Conservation (phyloP, 2,113 vertebrate species). For the Falco punctatus region DNA sequence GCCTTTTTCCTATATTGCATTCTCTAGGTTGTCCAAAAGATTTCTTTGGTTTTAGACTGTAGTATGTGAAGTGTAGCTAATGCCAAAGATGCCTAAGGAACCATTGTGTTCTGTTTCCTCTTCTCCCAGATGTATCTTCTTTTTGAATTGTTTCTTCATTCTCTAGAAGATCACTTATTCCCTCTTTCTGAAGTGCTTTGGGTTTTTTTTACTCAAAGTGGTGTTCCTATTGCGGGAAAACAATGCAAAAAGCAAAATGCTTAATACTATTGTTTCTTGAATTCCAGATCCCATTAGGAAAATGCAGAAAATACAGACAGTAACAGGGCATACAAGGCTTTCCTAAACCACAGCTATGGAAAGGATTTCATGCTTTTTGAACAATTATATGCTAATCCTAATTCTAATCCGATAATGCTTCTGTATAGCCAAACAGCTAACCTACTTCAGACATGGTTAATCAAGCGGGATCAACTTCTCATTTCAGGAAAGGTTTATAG, state of each 20-base stretch:
- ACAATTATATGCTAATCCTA: slow-evolving; percentile 31
- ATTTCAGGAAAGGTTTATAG: not conserved
- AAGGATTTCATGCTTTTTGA: slow-evolving; percentile 35
- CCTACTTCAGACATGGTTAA: slow-evolving; percentile 18
- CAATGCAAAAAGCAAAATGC: not conserved
- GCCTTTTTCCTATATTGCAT: not conserved
- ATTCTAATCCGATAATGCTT: slow-evolving; percentile 26
- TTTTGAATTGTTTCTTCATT: not conserved
- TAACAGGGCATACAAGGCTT: not conserved
- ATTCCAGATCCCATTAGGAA: not conserved
- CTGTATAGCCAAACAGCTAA: slow-evolving; percentile 1
- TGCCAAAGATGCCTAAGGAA: not conserved
- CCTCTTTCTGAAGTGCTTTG: not conserved
- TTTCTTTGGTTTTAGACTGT: not conserved
- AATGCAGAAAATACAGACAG: not conserved
- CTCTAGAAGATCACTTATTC: not conserved
- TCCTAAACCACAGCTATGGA: slow-evolving; percentile 10
- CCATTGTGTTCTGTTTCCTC: not conserved
- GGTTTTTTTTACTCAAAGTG: not conserved
- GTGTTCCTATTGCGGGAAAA: not conserved
- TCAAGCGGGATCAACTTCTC: not conserved
- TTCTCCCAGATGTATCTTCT: not conserved
- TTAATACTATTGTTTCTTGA: not conserved
- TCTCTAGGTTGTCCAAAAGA: too few species aligned
- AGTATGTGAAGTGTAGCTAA: not conserved